A percentile compares a stretch with the other conserved stretches of the same genome.
Evolutionary conservation across 2,113 vertebrate species (phyloP).

Genomic region (Morphnarchus princeps): DNA sequence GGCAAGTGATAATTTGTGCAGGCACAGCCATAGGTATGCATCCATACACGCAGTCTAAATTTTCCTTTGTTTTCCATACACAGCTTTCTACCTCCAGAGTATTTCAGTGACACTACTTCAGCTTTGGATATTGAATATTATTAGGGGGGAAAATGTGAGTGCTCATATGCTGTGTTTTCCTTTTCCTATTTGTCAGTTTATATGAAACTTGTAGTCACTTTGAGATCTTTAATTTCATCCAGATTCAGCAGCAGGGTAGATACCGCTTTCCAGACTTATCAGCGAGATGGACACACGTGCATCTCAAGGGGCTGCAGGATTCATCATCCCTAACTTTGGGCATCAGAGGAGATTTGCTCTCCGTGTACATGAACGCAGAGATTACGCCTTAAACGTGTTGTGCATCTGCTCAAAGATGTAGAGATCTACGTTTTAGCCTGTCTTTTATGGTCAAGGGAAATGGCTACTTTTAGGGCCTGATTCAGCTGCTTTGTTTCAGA

Average conservation of each 20-base stretch:
- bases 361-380: fast-evolving
- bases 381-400: background rate
- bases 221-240: background rate
- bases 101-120: background rate
- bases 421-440: background rate
- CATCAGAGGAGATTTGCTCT: background rate
- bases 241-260: background rate
- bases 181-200: background rate
- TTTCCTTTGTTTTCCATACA: background rate
- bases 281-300: fast-evolving
- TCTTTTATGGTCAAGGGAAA: background rate
- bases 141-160: background rate
- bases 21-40: background rate
- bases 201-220: background rate
- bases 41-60: fast-evolving
- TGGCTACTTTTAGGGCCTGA: background rate
- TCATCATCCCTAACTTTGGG: background rate
- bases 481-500: background rate
- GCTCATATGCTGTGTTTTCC: background rate
- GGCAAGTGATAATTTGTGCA: background rate
- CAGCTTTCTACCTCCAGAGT: background rate
- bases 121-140: background rate
- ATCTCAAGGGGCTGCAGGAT: background rate
- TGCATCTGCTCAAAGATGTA: background rate
- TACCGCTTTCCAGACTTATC: background rate